These are phyloP conservation scores for Pissodes strobi DNA, from an alignment of 1,140 invertebrate species.

Conservation along the genomic window DNA sequence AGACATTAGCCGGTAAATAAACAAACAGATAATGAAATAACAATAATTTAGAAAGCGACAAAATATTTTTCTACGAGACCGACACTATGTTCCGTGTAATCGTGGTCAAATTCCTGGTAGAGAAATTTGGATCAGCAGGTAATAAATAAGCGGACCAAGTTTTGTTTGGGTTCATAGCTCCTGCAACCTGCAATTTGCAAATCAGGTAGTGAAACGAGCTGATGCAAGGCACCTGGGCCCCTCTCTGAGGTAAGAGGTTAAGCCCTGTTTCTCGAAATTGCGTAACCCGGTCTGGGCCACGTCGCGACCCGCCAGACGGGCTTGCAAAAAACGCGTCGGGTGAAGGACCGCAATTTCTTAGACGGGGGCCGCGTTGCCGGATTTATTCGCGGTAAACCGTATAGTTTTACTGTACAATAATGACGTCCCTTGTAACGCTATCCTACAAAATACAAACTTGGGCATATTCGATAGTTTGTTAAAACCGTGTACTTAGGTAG, in stretches of 20 bases:
- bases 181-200: constrained; percentile 22
- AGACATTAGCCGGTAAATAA: too few relatives aligned
- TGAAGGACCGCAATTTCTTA: not conserved
- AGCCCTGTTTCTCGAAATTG: constrained; percentile 23
- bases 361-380: not conserved
- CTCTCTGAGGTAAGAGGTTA: constrained; percentile 7
- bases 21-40: too few relatives aligned
- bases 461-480: too few relatives aligned
- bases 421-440: too few relatives aligned
- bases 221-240: constrained; percentile 11
- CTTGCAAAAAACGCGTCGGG: constrained; percentile 11
- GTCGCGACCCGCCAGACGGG: constrained; percentile 16
- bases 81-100: not conserved
- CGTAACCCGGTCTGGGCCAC: constrained; percentile 22
- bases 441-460: too few relatives aligned
- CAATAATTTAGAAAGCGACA: too few relatives aligned
- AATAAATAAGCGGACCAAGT: not conserved
- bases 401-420: too few relatives aligned
- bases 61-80: too few relatives aligned
- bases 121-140: constrained; percentile 13
- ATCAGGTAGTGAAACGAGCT: constrained; percentile 15
- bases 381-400: too few relatives aligned
- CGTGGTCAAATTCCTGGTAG: not conserved
- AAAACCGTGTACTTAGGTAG: too few relatives aligned
- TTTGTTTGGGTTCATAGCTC: constrained; percentile 12